Percentiles rank a stretch among this genome's conserved stretches.
Conservation (phyloP, 2,797 vertebrate species). For the Florisuga fusca region DNA sequence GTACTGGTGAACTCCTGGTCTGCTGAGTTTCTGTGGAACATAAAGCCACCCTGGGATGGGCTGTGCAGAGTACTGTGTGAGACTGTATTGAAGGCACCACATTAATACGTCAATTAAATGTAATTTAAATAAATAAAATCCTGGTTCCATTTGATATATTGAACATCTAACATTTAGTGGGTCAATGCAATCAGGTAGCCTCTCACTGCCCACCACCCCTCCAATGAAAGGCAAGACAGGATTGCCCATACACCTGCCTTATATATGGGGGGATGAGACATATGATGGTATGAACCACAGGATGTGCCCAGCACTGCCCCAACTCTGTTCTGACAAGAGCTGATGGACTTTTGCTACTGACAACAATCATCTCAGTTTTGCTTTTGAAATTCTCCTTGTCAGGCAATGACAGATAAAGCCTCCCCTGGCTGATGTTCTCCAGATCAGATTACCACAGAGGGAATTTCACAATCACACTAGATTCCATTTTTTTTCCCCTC, state of each 20-base stretch:
- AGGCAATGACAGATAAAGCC: not conserved
- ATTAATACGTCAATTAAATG: not conserved
- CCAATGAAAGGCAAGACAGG: not conserved
- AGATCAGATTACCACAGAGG: not conserved
- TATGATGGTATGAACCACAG: not conserved
- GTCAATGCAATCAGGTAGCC: not conserved
- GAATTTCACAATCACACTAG: slow-evolving; percentile 10
- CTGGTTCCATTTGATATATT: not conserved
- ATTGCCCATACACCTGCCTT: not conserved
- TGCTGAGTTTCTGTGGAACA: not conserved
- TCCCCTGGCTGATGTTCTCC: not conserved
- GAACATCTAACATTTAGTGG: not conserved
- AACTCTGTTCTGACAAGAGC: not conserved
- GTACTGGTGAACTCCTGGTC: not conserved
- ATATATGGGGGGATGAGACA: not conserved
- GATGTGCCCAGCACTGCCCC: not conserved
- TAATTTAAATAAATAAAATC: no score
- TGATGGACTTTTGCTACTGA: rapidly evolving
- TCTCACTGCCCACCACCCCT: not conserved
- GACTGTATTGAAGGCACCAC: not conserved
- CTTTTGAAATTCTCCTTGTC: not conserved
- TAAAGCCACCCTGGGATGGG: not conserved
- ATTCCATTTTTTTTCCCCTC: not conserved
- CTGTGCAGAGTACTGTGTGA: not conserved
- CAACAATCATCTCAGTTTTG: not conserved